A percentile compares a stretch with the other conserved stretches of the same genome.
Conservation (phyloP, 2,888 invertebrate genomes). For the Drosophila anceps region DNA sequence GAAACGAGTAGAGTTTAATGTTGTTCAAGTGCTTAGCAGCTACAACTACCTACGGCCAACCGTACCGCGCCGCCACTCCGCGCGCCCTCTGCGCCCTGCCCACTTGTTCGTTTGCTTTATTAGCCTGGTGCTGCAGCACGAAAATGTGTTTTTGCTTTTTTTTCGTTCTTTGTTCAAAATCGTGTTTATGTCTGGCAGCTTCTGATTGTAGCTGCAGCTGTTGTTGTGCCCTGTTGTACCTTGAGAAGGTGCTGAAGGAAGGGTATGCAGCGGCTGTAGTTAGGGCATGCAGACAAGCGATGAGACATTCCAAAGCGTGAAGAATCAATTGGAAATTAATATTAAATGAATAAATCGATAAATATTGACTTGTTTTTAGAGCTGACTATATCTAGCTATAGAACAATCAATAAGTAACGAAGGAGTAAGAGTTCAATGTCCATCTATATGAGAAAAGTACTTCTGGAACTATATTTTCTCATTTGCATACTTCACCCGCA, state of each 20-base stretch:
- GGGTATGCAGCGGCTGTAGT: neutral
- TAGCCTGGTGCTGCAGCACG: conserved; percentile 35
- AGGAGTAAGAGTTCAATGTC: too few species aligned
- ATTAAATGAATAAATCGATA: too few species aligned
- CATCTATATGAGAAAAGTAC: neutral
- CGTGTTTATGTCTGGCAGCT: conserved; percentile 44
- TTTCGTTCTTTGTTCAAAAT: conserved; percentile 26
- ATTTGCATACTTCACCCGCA: neutral
- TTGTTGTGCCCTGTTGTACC: conserved; percentile 5
- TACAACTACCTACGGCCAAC: neutral
- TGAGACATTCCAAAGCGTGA: too few species aligned
- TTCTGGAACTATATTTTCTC: neutral
- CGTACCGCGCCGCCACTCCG: too few species aligned
- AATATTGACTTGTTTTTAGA: neutral
- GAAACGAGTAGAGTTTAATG: conserved; percentile 73
- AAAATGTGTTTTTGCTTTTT: conserved; percentile 26
- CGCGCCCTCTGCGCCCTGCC: neutral
- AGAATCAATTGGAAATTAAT: too few species aligned
- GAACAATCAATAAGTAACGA: too few species aligned
- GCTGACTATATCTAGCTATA: too few species aligned
- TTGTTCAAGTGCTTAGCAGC: conserved; percentile 63
- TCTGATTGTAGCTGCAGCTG: conserved; percentile 20
- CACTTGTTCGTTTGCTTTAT: conserved; percentile 37
- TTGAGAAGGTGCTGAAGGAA: neutral
- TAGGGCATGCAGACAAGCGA: neutral